Evolutionary conservation across 2,797 vertebrate genomes (phyloP), one percentile per base, ranked within the genome.

Genomic region (Lophura swinhoii): DNA sequence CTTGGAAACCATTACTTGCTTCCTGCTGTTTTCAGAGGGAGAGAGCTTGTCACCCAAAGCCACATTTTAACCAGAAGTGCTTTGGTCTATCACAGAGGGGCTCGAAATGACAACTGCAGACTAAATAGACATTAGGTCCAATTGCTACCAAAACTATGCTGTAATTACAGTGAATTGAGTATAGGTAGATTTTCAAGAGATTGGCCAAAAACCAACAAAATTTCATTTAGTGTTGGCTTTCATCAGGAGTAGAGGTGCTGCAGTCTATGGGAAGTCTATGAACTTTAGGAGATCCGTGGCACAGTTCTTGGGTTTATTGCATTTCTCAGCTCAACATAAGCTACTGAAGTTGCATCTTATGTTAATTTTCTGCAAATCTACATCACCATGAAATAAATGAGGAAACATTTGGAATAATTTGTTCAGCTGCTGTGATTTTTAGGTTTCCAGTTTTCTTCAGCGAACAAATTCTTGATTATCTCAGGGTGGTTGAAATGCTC

Each of bases 381-480:
- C 90, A 71, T 94, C 55, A 4, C 86, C 90, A 44, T 83, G 81
- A 88, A 94, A 96, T 70, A 93, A 96, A 94, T 17, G 81, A 93
- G 93, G 77, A 81, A 74, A 72, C 71, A 95, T 97, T 94, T 87
- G 81, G 87, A 96, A 94, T 95, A 81, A 93, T 95, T 95, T 93
- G 94, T 96, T 96, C 94, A 92, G 93, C 92, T 84, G 85, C 91
- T 94, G 71, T 76, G 94, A 75, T 37, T 97, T 97, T 96, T 95
- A 95, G 93, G 79, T 85, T 97, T 95, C 64, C 71, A 58, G 87
- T 96, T 98, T 97, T 97, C 88, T 95, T 96, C 96, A 59, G 87
- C 84, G 96, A 97, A 87, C 94, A 97, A 97, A 97, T 97, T 96
- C 96, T 96, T 96, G 93, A 91, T 97, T 97, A 91, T 96, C 93